A percentile compares a stretch with the other conserved stretches of the same genome.
These are phyloP conservation scores for Poeciliopsis presidionis DNA, from an alignment of 2,797 vertebrate genomes.

Conservation along the genomic window DNA sequence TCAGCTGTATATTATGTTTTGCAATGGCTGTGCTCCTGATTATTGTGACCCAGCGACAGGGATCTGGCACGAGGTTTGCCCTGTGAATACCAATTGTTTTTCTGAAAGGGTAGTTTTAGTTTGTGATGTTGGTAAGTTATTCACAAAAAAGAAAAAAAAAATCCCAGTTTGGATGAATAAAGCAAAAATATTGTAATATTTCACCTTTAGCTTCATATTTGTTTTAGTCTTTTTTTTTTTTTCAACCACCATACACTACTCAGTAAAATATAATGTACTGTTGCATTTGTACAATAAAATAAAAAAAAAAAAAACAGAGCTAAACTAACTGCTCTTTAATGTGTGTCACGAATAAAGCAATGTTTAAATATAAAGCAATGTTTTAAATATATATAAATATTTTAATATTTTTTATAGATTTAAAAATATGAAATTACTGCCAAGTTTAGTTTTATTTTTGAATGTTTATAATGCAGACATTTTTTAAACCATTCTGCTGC, in stretches of 20 bases:
- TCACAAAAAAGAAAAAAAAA: background rate
- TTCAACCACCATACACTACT: too few species aligned
- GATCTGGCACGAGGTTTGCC: constrained; percentile 43
- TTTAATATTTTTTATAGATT: background rate
- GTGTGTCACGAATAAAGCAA: background rate
- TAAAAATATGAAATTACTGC: background rate
- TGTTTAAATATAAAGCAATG: background rate
- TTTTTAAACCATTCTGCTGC: background rate
- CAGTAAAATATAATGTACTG: background rate
- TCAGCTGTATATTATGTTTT: constrained; percentile 59
- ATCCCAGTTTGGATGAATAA: background rate
- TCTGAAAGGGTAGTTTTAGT: constrained; percentile 20
- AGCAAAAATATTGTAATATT: background rate
- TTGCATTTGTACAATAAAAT: background rate
- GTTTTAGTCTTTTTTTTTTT: background rate
- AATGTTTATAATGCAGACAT: background rate
- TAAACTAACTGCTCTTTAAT: background rate
- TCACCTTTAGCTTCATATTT: background rate
- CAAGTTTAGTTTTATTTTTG: background rate
- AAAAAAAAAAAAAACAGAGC: background rate
- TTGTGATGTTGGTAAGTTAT: background rate
- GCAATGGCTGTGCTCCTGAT: constrained; percentile 60
- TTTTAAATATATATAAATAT: background rate
- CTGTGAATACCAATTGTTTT: constrained; percentile 40
- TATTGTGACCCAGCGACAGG: constrained; percentile 48